Percentiles rank a stretch among this genome's conserved stretches.
Evolutionary conservation across 2,797 vertebrate species (phyloP).

Genomic region (Pogoniulus pusillus): DNA sequence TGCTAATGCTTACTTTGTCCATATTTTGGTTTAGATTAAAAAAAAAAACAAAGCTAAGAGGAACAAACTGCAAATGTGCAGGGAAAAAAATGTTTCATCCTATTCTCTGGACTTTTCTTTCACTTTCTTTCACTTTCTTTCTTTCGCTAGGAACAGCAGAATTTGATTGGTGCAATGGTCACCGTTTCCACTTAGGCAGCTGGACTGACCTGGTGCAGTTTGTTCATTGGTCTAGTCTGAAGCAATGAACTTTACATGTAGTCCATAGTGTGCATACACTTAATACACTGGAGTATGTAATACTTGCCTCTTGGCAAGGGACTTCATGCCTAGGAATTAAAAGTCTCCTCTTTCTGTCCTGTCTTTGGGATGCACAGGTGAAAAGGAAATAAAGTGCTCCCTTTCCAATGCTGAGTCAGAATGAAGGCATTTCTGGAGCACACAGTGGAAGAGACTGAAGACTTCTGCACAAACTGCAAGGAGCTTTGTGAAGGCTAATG

Average conservation of each 20-base stretch:
- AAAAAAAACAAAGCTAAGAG: background rate
- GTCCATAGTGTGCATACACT: background rate
- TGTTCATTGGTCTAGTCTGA: background rate
- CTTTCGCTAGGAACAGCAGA: background rate
- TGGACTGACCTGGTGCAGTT: background rate
- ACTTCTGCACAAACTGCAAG: background rate
- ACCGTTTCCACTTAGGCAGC: background rate
- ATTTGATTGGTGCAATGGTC: background rate
- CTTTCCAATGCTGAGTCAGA: fast-evolving
- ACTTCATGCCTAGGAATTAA: background rate
- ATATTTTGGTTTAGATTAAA: background rate
- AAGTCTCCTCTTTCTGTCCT: background rate
- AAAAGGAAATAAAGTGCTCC: background rate
- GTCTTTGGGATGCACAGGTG: background rate
- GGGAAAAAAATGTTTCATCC: fast-evolving
- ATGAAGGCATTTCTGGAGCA: fast-evolving
- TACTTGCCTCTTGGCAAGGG: background rate
- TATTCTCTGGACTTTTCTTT: background rate
- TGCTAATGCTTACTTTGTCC: background rate
- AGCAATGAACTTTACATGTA: background rate
- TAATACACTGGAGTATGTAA: background rate
- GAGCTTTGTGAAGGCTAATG: background rate
- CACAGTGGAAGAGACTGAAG: background rate
- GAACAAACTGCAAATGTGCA: background rate
- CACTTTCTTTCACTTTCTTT: background rate